These are phyloP conservation scores for Eupleurogrammus muticus DNA, from an alignment of 2,797 vertebrate species.

Conservation along the genomic window DNA sequence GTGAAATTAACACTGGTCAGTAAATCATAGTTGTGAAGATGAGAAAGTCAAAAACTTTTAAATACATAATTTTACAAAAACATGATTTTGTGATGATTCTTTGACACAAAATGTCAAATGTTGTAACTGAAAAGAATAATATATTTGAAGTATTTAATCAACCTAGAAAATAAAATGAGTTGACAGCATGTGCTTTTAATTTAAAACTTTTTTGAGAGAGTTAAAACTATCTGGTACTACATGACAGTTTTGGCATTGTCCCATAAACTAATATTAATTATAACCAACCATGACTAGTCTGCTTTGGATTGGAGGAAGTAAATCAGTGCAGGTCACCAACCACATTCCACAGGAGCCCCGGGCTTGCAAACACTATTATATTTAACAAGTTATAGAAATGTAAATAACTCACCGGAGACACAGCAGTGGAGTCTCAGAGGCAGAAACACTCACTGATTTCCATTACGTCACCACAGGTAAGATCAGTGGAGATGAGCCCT, in stretches of 20 bases:
- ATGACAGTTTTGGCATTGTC: no score
- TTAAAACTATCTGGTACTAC: no score
- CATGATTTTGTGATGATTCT: no score
- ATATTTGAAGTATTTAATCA: no score
- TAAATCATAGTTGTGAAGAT: no score
- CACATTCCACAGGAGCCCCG: slow-evolving; percentile 40
- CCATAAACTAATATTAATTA: not conserved
- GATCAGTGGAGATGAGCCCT: slow-evolving; percentile 4
- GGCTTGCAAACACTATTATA: not conserved
- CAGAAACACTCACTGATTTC: slow-evolving; percentile 3
- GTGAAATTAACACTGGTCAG: not conserved
- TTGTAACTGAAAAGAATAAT: no score
- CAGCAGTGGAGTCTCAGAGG: not conserved
- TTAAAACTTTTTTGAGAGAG: no score
- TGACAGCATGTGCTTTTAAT: no score
- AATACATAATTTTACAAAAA: no score
- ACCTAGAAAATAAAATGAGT: no score
- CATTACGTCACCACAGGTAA: slow-evolving; percentile 31
- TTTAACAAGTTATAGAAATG: not conserved
- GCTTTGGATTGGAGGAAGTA: slow-evolving; percentile 5
- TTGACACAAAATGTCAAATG: no score
- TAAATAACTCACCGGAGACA: not conserved
- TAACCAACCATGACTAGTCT: not conserved
- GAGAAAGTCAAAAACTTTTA: no score
- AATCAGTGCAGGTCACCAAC: slow-evolving; percentile 29